These are phyloP conservation scores for Porites evermanni DNA, from an alignment of 92 coral and sea anemone species.

Conservation along the genomic window DNA sequence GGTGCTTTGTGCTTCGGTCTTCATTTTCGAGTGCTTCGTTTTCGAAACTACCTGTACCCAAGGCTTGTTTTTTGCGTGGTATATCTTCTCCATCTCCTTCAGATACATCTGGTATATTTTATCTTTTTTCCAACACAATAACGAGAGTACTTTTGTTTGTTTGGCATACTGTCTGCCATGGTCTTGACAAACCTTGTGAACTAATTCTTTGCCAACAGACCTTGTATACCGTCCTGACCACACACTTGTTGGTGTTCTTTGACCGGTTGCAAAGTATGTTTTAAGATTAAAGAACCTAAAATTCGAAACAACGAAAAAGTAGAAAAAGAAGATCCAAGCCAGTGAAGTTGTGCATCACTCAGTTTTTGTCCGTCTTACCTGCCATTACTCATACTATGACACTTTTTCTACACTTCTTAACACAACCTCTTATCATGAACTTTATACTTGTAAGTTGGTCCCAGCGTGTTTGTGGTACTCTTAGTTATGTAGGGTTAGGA, in stretches of 20 bases:
- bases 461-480: too few relatives aligned
- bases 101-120: slow-evolving; percentile 16
- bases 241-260: slow-evolving; percentile 18
- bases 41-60: not conserved
- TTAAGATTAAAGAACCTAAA: slow-evolving; percentile 52
- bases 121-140: slow-evolving; percentile 46
- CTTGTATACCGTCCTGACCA: slow-evolving; percentile 3
- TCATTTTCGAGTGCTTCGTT: too few relatives aligned
- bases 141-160: slow-evolving; percentile 34
- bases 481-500: too few relatives aligned
- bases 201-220: slow-evolving; percentile 48
- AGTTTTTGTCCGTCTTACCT: slow-evolving; percentile 18
- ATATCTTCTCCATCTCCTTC: slow-evolving; percentile 11
- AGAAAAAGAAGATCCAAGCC: not conserved
- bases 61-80: not conserved
- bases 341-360: not conserved
- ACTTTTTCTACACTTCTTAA: slow-evolving; percentile 35
- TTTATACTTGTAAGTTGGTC: too few relatives aligned
- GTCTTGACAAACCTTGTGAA: slow-evolving; percentile 42
- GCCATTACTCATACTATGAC: slow-evolving; percentile 56
- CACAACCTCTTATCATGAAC: not conserved
- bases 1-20: too few relatives aligned
- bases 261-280: slow-evolving; percentile 31
- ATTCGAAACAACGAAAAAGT: not conserved
- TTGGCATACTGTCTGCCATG: slow-evolving; percentile 61